These are phyloP conservation scores for Calyptommatus sinebrachiatus DNA, from an alignment of 2,113 vertebrate species.

Conservation along the genomic window DNA sequence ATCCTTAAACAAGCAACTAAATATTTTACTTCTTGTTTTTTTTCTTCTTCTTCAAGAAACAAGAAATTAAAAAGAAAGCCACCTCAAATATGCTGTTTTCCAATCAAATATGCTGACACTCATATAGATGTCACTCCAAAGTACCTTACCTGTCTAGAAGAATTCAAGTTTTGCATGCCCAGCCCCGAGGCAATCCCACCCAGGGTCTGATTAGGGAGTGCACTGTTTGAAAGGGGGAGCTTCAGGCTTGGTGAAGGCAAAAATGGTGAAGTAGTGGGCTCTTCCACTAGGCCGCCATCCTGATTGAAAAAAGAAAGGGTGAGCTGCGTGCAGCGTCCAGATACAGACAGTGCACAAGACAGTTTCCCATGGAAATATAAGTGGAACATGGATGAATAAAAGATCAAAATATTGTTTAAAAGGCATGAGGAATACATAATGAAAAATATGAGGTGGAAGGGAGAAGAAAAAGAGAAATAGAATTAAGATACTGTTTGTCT, in stretches of 20 bases:
- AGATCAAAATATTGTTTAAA: constrained; percentile 40
- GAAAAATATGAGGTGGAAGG: constrained; percentile 60
- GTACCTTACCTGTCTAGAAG: constrained; percentile 92
- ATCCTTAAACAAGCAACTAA: neutral
- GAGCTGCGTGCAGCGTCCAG: constrained; percentile 68
- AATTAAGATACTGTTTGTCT: constrained; percentile 59
- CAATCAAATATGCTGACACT: constrained; percentile 27
- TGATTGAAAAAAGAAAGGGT: constrained; percentile 79
- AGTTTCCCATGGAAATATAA: constrained; percentile 61
- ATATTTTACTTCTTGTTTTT: neutral
- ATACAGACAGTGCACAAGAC: constrained; percentile 56
- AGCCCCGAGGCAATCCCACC: constrained; percentile 93
- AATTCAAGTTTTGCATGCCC: constrained; percentile 99
- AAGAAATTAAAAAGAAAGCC: neutral
- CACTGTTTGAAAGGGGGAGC: constrained; percentile 95
- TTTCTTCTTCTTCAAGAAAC: neutral
- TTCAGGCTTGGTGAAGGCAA: constrained; percentile 99
- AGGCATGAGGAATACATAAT: constrained; percentile 53
- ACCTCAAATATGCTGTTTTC: neutral
- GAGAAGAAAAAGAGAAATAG: constrained; percentile 70
- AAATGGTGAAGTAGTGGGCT: constrained; percentile 97
- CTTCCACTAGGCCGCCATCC: constrained; percentile 96
- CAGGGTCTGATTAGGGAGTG: constrained; percentile 94
- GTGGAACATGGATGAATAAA: constrained; percentile 43
- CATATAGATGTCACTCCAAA: neutral